Percentiles rank a stretch among this genome's conserved stretches.
Conservation (phyloP, 1,140 invertebrate genomes). For the Papilio polyxenes region DNA sequence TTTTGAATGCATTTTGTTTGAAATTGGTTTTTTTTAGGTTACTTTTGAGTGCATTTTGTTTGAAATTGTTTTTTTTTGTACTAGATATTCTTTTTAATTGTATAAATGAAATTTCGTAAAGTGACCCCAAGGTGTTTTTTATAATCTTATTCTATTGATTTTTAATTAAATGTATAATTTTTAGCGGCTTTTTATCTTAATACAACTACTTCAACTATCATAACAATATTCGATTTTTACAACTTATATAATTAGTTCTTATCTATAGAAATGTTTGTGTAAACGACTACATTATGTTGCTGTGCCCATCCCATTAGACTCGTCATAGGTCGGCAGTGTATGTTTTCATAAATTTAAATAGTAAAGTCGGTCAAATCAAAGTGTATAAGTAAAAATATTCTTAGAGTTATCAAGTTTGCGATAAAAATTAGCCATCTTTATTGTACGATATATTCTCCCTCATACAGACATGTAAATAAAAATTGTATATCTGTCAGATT, state of each 20-base stretch:
- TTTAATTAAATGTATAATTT: not conserved
- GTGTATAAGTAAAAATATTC: not conserved
- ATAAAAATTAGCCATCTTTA: conserved; percentile 14
- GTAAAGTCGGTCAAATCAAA: not conserved
- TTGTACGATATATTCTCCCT: not conserved
- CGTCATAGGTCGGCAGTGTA: not conserved
- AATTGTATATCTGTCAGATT: no score
- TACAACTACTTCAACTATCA: not conserved
- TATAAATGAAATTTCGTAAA: no score
- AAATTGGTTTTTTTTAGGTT: no score
- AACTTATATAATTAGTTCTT: not conserved
- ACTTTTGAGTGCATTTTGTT: no score
- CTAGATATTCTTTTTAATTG: no score
- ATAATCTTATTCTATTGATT: not conserved
- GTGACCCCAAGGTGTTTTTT: no score
- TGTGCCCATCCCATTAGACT: not conserved
- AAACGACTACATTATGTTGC: not conserved
- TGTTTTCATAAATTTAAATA: conserved; percentile 10
- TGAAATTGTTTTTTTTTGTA: no score
- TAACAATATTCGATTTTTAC: not conserved
- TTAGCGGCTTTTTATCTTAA: not conserved
- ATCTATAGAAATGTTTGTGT: not conserved
- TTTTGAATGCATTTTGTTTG: no score
- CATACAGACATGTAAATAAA: no score
- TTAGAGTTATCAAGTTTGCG: not conserved